Evolutionary conservation across 2,113 vertebrate species (phyloP).

Genomic region (Halichoeres trimaculatus): DNA sequence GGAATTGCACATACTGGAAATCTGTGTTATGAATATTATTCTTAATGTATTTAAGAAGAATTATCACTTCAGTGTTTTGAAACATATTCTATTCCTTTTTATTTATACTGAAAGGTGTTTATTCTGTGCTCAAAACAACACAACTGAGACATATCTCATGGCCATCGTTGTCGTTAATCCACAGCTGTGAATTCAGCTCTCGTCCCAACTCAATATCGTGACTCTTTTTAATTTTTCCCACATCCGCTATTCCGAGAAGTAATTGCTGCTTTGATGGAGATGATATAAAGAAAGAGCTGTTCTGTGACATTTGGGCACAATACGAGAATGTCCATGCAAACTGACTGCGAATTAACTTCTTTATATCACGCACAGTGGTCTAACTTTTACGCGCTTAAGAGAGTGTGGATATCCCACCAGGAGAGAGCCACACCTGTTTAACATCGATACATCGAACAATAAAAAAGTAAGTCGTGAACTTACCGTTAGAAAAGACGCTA

Average conservation of each 20-base stretch:
- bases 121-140: neutral
- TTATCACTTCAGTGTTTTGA: neutral
- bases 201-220: neutral
- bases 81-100: too few species aligned
- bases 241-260: neutral
- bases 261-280: neutral
- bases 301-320: neutral
- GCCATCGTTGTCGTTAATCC: neutral
- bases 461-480: conserved; percentile 20
- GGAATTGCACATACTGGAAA: too few species aligned
- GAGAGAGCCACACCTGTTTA: conserved; percentile 56
- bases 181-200: neutral
- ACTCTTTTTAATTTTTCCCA: neutral
- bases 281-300: neutral
- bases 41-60: neutral
- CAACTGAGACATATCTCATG: neutral
- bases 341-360: neutral
- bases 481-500: conserved; percentile 54
- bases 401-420: rapidly evolving
- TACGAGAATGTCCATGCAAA: neutral
- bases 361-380: too few species aligned
- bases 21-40: neutral
- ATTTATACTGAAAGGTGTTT: too few species aligned
- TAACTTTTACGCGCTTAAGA: neutral
- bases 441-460: neutral